Conservation (phyloP, 2,113 vertebrate species). For the Ancistrus triradiatus region DNA sequence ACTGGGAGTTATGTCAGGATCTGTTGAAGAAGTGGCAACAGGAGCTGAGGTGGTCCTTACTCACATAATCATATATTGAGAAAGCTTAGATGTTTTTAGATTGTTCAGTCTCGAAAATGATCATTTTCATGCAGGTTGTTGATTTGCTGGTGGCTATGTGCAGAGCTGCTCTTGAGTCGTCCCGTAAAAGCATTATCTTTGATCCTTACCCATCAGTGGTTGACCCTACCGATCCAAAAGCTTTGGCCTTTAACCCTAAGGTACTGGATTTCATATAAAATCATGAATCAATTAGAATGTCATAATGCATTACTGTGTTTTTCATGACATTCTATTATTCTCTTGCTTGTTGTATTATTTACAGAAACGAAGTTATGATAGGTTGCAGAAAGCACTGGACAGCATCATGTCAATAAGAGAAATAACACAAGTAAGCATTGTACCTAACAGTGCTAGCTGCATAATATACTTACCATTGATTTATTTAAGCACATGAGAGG, state of each 20-base stretch:
- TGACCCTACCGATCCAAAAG: slow-evolving; percentile 87
- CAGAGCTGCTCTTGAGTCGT: slow-evolving; percentile 87
- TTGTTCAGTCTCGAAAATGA: background rate
- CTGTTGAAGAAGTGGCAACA: slow-evolving; percentile 88
- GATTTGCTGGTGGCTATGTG: slow-evolving; percentile 96
- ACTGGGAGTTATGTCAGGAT: slow-evolving; percentile 90
- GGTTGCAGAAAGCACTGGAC: slow-evolving; percentile 90
- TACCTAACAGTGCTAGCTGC: background rate
- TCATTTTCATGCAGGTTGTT: slow-evolving; percentile 74
- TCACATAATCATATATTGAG: background rate
- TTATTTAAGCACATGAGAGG: too few relatives aligned
- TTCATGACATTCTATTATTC: background rate
- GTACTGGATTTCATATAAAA: slow-evolving; percentile 54
- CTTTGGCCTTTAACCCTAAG: slow-evolving; percentile 93
- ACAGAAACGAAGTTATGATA: slow-evolving; percentile 90
- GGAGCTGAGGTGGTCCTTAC: slow-evolving; percentile 82
- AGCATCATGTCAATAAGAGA: slow-evolving; percentile 87
- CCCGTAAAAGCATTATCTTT: slow-evolving; percentile 95
- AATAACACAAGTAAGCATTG: slow-evolving; percentile 83
- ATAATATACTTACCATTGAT: too few relatives aligned
- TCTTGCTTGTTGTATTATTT: background rate
- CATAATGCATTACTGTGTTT: background rate
- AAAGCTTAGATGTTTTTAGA: background rate
- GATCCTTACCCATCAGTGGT: slow-evolving; percentile 94
- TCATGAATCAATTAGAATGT: too few relatives aligned